Percentiles rank a stretch among this genome's conserved stretches.
Conservation (phyloP, 1,140 invertebrate genomes). For the Drosophila ananassae region DNA sequence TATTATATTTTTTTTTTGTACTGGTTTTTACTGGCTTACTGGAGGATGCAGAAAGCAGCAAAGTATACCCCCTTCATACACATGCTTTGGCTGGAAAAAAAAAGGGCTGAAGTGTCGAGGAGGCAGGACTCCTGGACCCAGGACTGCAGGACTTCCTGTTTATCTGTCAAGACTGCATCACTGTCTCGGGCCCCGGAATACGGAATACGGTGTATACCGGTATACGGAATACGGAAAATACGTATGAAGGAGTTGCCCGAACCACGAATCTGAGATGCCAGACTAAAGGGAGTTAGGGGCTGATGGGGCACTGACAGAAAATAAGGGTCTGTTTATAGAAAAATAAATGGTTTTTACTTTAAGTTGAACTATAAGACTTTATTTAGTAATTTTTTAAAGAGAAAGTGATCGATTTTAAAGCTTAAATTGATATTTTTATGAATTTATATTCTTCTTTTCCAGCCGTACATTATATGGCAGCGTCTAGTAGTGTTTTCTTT, state of each 20-base stretch:
- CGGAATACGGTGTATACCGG: not conserved
- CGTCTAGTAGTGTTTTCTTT: too few relatives aligned
- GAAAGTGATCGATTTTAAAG: too few relatives aligned
- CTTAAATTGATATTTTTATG: too few relatives aligned
- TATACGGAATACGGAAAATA: conserved; percentile 7
- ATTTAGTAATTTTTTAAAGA: too few relatives aligned
- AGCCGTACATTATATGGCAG: too few relatives aligned
- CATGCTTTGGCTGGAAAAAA: conserved; percentile 10
- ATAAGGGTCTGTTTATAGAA: too few relatives aligned
- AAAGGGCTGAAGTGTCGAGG: conserved; percentile 70
- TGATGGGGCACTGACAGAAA: conserved; percentile 12
- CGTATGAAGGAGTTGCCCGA: conserved; percentile 28
- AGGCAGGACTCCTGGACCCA: conserved; percentile 25
- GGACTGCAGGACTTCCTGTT: conserved; percentile 71
- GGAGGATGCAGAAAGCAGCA: conserved; percentile 8
- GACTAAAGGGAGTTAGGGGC: conserved; percentile 10
- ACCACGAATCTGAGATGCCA: conserved; percentile 38
- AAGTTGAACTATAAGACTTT: too few relatives aligned
- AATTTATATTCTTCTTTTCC: not conserved
- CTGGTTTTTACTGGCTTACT: not conserved
- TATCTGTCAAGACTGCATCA: conserved; percentile 75
- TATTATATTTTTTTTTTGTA: not conserved
- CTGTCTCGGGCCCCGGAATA: conserved; percentile 35
- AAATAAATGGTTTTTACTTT: too few relatives aligned
- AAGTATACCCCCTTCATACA: conserved; percentile 64